Conservation (phyloP, 2,888 invertebrate genomes). For the Gandaritis pyraliata region DNA sequence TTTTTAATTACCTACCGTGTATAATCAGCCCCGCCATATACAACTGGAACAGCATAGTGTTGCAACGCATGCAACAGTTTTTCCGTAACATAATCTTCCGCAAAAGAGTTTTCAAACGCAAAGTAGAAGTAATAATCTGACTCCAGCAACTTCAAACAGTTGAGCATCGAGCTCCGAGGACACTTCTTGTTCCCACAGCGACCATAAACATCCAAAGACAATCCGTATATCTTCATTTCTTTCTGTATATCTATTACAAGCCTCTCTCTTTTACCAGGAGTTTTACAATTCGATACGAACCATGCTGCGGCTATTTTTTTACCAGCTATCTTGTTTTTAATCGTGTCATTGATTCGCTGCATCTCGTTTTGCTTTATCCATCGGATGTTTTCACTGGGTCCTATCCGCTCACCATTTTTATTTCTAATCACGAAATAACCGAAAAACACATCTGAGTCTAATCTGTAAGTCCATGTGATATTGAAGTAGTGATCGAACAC, state of each 20-base stretch:
- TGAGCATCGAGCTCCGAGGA: conserved; percentile 22
- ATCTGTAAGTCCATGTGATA: conserved; percentile 63
- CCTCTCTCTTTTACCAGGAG: conserved; percentile 49
- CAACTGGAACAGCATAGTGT: conserved; percentile 62
- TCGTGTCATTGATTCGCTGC: conserved; percentile 42
- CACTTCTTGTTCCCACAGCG: conserved; percentile 49
- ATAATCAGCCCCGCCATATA: conserved; percentile 68
- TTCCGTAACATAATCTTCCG: conserved; percentile 68
- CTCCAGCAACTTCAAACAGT: conserved; percentile 53
- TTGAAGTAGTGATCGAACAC: conserved; percentile 56
- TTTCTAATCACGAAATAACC: conserved; percentile 58
- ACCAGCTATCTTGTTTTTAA: conserved; percentile 26
- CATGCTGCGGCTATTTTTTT: conserved; percentile 44
- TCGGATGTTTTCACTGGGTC: conserved; percentile 50
- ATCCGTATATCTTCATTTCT: conserved; percentile 23
- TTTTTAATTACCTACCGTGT: conserved; percentile 51
- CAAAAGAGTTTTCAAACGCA: conserved; percentile 65
- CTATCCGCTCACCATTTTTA: conserved; percentile 45
- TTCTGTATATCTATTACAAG: conserved; percentile 44
- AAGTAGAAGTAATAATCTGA: conserved; percentile 65
- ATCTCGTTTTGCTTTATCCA: conserved; percentile 52
- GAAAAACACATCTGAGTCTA: conserved; percentile 57
- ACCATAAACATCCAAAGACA: conserved; percentile 59
- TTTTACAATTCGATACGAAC: conserved; percentile 64
- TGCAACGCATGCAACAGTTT: conserved; percentile 60